These are phyloP conservation scores for Eclectus roratus DNA, from an alignment of 2,113 vertebrate species.

Conservation along the genomic window DNA sequence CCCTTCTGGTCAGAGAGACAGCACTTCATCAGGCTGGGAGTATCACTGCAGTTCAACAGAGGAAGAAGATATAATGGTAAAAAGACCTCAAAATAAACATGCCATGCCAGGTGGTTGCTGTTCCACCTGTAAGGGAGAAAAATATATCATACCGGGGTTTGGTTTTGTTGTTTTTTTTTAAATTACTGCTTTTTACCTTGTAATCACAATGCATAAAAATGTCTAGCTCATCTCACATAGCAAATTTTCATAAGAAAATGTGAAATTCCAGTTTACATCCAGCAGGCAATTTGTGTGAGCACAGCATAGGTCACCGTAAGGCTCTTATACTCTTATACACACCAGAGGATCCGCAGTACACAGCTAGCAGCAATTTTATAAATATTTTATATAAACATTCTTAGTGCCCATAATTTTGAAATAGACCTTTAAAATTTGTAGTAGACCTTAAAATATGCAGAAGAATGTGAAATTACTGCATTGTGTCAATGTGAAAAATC, in stretches of 20 bases:
- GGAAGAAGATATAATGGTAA: background rate
- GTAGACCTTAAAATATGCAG: background rate
- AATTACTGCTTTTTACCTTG: background rate
- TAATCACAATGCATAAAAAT: background rate
- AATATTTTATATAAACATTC: background rate
- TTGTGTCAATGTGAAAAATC: background rate
- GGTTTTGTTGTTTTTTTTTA: background rate
- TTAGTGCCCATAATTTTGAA: background rate
- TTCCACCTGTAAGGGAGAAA: background rate
- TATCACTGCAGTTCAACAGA: background rate
- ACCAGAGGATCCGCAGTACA: background rate
- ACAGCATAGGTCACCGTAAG: background rate
- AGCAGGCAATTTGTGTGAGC: background rate
- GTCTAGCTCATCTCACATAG: background rate
- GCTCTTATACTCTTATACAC: background rate
- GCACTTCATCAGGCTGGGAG: background rate
- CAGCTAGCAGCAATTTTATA: background rate
- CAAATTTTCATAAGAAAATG: background rate
- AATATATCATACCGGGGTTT: accelerated
- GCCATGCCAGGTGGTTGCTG: background rate
- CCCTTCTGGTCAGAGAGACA: background rate
- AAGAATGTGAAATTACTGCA: background rate
- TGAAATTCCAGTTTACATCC: background rate
- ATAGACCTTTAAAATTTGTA: background rate
- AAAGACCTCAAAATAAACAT: background rate